phyloP scores from a whole-genome alignment of 2,888 invertebrate genomes.

The Abrostola triplasia region DNA sequence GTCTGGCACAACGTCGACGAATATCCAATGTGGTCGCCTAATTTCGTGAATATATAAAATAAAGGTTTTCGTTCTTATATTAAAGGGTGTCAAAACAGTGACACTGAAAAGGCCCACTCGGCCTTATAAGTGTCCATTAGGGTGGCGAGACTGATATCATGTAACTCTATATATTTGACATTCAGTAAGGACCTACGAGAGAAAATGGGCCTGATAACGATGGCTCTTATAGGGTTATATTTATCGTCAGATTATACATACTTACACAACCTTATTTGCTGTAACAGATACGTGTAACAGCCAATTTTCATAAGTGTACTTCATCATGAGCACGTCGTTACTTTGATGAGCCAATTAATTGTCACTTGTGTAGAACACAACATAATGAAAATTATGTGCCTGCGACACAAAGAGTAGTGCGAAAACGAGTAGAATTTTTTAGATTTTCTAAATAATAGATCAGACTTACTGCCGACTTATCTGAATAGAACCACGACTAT shows the following conservation, averaged over 20 bases:
- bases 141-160: conserved; percentile 74
- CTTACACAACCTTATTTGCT: conserved; percentile 38
- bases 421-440: conserved; percentile 23
- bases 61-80: conserved; percentile 61
- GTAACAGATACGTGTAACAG: conserved; percentile 37
- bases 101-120: conserved; percentile 71
- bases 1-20: neutral
- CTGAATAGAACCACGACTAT: conserved; percentile 17
- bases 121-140: conserved; percentile 83
- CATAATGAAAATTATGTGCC: conserved; percentile 29
- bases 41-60: conserved; percentile 53
- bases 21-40: conserved; percentile 40
- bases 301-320: conserved; percentile 37
- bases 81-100: conserved; percentile 73
- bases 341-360: conserved; percentile 42
- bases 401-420: conserved; percentile 18
- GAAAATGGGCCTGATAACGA: conserved; percentile 74
- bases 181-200: conserved; percentile 70
- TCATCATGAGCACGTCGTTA: conserved; percentile 29
- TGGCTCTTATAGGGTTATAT: conserved; percentile 67
- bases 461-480: conserved; percentile 18
- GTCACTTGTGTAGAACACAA: conserved; percentile 14
- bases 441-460: conserved; percentile 38
- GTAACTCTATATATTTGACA: conserved; percentile 85
- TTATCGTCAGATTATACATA: conserved; percentile 52